These are phyloP conservation scores for Pyrocephalus nanus DNA, from an alignment of 2,797 vertebrate genomes.

Conservation along the genomic window DNA sequence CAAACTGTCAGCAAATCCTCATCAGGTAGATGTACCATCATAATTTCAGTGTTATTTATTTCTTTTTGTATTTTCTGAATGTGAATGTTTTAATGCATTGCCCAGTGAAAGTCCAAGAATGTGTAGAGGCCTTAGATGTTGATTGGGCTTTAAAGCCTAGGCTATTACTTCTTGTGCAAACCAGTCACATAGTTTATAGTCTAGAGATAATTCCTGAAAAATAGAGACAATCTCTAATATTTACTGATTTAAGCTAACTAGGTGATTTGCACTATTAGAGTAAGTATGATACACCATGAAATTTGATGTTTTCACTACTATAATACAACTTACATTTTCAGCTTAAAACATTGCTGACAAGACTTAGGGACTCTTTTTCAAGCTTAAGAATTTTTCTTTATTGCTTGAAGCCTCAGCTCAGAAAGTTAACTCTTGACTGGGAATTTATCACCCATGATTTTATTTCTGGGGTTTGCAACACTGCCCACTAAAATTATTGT, in stretches of 20 bases:
- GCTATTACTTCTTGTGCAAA: neutral
- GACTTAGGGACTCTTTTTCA: neutral
- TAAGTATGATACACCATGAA: neutral
- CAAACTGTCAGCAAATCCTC: neutral
- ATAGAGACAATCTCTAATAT: neutral
- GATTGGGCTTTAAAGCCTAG: neutral
- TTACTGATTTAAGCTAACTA: neutral
- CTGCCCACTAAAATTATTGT: neutral
- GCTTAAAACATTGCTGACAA: neutral
- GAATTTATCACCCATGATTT: neutral
- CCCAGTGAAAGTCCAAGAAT: neutral
- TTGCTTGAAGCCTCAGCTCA: neutral
- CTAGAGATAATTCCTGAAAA: neutral
- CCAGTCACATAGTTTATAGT: neutral
- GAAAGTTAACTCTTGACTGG: neutral
- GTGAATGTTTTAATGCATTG: neutral
- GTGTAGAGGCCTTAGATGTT: neutral
- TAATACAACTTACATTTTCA: neutral
- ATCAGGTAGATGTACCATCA: neutral
- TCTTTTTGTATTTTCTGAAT: neutral
- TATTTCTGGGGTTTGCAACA: neutral
- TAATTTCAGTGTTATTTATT: neutral
- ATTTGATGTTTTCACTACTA: neutral
- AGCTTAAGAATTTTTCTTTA: neutral
- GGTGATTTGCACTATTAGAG: neutral